phyloP scores from a whole-genome alignment of 2,797 vertebrate species.

The Pseudopleuronectes americanus region DNA sequence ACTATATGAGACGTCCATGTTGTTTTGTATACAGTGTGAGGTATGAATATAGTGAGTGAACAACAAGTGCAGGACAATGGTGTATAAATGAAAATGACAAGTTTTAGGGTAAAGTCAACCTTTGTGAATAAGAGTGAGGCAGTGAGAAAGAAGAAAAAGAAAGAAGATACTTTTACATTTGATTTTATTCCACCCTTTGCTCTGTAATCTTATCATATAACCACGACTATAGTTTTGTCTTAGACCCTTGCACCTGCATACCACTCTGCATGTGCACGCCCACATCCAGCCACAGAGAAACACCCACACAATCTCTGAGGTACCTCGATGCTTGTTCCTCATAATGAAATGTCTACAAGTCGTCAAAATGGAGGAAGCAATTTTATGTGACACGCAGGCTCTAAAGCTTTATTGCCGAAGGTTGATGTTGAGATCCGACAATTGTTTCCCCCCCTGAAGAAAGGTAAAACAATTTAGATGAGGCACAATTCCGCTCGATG shows the following conservation, averaged over 20 bases:
- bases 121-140: conserved; percentile 3
- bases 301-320: conserved; percentile 12
- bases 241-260: not conserved
- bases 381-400: conserved; percentile 53
- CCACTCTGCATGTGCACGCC: not conserved
- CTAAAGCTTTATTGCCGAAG: conserved; percentile 23
- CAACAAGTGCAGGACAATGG: not conserved
- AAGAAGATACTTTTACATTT: not conserved
- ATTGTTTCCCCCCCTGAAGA: conserved; percentile 5
- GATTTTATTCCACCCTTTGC: conserved; percentile 1
- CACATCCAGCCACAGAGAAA: not conserved
- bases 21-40: not conserved
- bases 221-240: not conserved
- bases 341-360: conserved; percentile 73
- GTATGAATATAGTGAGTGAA: conserved; percentile 12
- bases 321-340: conserved; percentile 49
- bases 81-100: not conserved
- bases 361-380: conserved; percentile 62
- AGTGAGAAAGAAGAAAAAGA: not conserved
- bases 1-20: conserved; percentile 2
- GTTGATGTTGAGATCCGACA: conserved; percentile 6
- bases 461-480: conserved; percentile 32
- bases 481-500: conserved; percentile 2
- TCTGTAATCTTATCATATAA: not conserved
- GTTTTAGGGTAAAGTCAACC: conserved; percentile 12